Base-by-base conservation (phyloP, 2,888 invertebrate genomes). In the Chaitophorus viminalis region DNA sequence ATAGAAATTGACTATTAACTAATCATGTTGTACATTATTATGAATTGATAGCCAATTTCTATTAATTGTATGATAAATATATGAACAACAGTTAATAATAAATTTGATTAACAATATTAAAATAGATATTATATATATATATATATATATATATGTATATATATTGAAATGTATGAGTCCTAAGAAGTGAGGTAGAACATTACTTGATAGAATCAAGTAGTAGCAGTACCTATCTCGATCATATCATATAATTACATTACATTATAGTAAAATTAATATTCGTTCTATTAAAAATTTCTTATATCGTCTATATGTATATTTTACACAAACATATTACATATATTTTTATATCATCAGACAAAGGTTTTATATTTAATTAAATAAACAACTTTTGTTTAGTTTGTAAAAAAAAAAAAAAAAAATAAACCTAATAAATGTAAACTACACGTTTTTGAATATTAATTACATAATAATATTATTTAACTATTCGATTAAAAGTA, bases 81-180 rank as follows among this genome's bases (percentile, higher is more conserved):
- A 60, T 18, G 54, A 60, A 83, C 74, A 74, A 60, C 74, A 60
- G 36, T 83, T 60, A 60, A 74, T 36, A 75, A 60, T 83, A 75
- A 60, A 83, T 83, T 83, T 83, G 82, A 83, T 83, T 83, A 75
- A 54, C 46, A 72, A 72, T 82, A 54, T 70, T 82, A 52, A 9
- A 68, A n/a, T n/a, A n/a, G n/a, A n/a, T n/a, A n/a, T n/a, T n/a
- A n/a, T n/a, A n/a, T n/a, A n/a, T n/a, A n/a, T n/a, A n/a, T n/a
- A n/a, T n/a, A n/a, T n/a, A n/a, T n/a, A n/a, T n/a, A n/a, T n/a
- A n/a, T n/a, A n/a, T n/a, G 21, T 60, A 21, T 46, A 39, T 1
- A 0, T 39, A 39, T 65, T 79, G 29, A 65, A 17, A 65, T n/a
- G 33, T 25, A 82, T 14, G 70, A 54, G 33, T 54, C n/a, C n/a